Base-by-base conservation (phyloP, 2,888 invertebrate species). In the Ectemnius continuus region DNA sequence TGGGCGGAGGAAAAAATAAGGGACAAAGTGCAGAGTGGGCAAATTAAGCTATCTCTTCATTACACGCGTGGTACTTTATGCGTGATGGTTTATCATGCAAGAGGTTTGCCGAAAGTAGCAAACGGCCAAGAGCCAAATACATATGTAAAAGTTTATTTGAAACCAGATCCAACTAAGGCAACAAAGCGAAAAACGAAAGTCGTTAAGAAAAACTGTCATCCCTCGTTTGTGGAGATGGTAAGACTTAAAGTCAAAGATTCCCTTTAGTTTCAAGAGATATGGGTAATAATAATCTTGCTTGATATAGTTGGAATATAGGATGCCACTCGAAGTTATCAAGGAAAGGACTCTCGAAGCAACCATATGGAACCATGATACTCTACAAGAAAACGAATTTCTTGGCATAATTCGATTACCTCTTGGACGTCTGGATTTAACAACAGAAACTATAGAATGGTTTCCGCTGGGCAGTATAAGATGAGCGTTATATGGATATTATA, bases 221-320 rank as follows among this genome's bases (percentile, higher is more conserved):
- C 99, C 0, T 98, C 98, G 18, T 99, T 98, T 91, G 99, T 99
- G 97, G 98, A 98, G 93, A 97, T 97, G 96, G 97, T 97, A 91
- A 92, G 18, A 28, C 20, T 2, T 23, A 56, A 4, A 58, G 18
- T 65, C 23, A 2, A 20, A 72, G 16, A 47, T 14, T 73, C 36
- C 8, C 2, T 26, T 4, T n/a, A 67, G 60, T 61, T n/a, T 64
- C 16, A 45, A 14, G 48, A 16, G 3, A 28, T 28, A 63, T 20
- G 56, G 28, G 23, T 14, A 26, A 36, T 14, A 57, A 36, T 47
- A 59, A 76, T 82, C 59, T 78, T 73, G 14, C 90, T 91, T 48
- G 4, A 26, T 11, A 6, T 89, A 97, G 97, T 92, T 98, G 90
- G 97, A 97, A 88, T 98, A 98, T 88, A 94, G 97, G 74, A 94